Percentiles rank a stretch among this genome's conserved stretches.
phyloP scores from a whole-genome alignment of 2,113 vertebrate genomes.

The Cebus imitator region DNA sequence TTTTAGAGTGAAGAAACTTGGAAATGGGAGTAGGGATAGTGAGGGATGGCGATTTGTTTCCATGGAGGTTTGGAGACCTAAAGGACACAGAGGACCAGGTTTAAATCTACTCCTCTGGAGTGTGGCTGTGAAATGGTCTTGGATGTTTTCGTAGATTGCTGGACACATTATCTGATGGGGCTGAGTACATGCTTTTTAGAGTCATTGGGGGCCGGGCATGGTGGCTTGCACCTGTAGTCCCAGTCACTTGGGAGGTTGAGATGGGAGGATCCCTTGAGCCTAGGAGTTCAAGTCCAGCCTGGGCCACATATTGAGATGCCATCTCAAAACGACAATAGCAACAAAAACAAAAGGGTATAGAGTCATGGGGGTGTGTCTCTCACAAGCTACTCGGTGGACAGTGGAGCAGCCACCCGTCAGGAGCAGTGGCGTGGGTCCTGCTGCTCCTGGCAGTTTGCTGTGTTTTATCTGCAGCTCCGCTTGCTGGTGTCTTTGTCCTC shows the following conservation, averaged over 20 bases:
- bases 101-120: too few relatives aligned
- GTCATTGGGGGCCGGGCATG: background rate
- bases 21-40: background rate
- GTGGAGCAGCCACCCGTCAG: accelerated
- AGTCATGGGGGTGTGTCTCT: background rate
- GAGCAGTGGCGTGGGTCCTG: accelerated
- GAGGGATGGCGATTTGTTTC: background rate
- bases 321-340: background rate
- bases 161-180: accelerated
- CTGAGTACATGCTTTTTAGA: accelerated
- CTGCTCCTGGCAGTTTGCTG: background rate
- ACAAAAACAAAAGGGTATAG: background rate
- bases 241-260: background rate
- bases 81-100: background rate
- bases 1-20: background rate
- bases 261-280: background rate
- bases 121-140: background rate
- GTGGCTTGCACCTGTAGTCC: background rate
- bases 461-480: background rate
- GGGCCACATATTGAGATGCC: background rate
- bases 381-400: accelerated
- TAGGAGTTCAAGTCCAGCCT: background rate
- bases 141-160: background rate
- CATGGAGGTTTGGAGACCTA: background rate
- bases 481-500: too few relatives aligned